A percentile compares a stretch with the other conserved stretches of the same genome.
phyloP scores from a whole-genome alignment of 1,140 invertebrate genomes.

The Halictus rubicundus region DNA sequence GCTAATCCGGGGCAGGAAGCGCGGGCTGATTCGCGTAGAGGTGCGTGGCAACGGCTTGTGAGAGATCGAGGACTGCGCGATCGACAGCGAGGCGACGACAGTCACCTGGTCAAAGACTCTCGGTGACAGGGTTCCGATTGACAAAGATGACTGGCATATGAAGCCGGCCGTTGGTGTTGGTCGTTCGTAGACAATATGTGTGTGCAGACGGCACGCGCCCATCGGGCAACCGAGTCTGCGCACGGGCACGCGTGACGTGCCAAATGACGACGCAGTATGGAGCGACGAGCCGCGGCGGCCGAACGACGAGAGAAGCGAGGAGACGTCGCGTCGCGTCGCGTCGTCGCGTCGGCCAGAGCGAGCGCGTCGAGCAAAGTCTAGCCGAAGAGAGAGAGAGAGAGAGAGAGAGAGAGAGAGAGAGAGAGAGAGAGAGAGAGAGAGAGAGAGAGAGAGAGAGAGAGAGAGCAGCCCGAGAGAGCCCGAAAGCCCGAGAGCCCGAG shows the following conservation, averaged over 20 bases:
- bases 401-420: no score
- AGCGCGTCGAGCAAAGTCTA: conserved; percentile 48
- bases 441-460: no score
- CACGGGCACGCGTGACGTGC: conserved; percentile 49
- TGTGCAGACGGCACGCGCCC: conserved; percentile 42
- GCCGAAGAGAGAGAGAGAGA: no score
- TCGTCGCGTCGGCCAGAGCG: conserved; percentile 8
- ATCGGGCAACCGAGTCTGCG: conserved; percentile 17
- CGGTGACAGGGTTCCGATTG: conserved; percentile 4
- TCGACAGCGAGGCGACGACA: background rate
- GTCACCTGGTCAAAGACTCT: background rate
- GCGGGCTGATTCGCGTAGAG: background rate
- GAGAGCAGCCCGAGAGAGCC: no score
- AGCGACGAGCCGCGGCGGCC: conserved; percentile 40
- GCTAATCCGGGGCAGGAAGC: background rate
- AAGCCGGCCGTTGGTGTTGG: background rate
- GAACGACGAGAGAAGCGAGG: conserved; percentile 30
- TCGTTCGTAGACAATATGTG: conserved; percentile 2
- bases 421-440: no score
- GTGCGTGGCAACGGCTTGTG: background rate
- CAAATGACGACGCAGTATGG: conserved; percentile 52
- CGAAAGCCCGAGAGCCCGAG: background rate
- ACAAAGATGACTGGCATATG: conserved; percentile 16
- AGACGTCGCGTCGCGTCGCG: conserved; percentile 23
- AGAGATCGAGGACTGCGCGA: background rate